Percentiles rank a stretch among this genome's conserved stretches.
Evolutionary conservation across 2,888 invertebrate species (phyloP).

Genomic region (Nesidiocoris tenuis): DNA sequence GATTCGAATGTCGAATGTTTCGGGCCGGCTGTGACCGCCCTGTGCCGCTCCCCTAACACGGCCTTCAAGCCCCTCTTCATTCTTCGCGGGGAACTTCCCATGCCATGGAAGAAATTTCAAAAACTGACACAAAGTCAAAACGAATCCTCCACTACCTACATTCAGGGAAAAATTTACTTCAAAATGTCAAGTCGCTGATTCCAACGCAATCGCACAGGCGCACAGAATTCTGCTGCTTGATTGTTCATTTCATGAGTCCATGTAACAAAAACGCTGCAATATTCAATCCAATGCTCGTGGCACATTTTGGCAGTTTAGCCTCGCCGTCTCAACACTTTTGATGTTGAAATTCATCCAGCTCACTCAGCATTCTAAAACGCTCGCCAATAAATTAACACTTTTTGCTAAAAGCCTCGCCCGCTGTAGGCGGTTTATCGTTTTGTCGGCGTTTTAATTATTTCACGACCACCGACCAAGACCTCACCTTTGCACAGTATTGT

Average conservation of each 20-base stretch:
- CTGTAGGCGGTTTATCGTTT: not conserved
- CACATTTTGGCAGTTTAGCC: not conserved
- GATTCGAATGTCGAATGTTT: no score
- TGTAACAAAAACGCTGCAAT: not conserved
- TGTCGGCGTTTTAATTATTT: not conserved
- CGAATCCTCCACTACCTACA: no score
- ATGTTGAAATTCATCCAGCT: not conserved
- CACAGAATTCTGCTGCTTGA: not conserved
- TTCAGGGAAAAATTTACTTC: no score
- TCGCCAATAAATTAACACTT: not conserved
- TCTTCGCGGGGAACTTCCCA: no score
- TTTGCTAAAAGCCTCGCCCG: not conserved
- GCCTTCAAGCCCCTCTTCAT: no score
- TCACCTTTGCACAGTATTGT: not conserved
- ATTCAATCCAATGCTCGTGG: no score
- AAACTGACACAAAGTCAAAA: no score
- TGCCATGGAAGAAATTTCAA: no score
- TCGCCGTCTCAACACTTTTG: not conserved
- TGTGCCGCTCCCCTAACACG: no score
- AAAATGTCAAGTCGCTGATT: no score
- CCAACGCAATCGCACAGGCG: not conserved
- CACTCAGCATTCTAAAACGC: not conserved
- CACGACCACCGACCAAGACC: not conserved
- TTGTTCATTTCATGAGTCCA: not conserved
- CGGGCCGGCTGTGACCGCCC: no score